Percentiles rank a stretch among this genome's conserved stretches.
phyloP scores from a whole-genome alignment of 2,113 vertebrate species.

The Sander lucioperca region DNA sequence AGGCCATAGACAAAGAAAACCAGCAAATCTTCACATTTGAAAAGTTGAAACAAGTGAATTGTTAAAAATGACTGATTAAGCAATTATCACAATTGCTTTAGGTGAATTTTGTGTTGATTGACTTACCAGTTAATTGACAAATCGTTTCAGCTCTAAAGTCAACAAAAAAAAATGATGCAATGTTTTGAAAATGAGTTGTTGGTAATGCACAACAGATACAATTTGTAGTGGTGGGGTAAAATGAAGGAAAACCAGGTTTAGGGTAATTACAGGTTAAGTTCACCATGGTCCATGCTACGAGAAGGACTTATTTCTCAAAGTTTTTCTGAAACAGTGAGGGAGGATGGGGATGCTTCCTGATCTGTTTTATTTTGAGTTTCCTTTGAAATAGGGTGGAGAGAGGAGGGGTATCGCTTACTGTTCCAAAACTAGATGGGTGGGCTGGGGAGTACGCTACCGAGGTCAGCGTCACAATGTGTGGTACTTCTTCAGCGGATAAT shows the following conservation, averaged over 20 bases:
- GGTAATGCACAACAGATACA: neutral
- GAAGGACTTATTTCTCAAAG: conserved; percentile 13
- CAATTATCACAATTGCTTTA: neutral
- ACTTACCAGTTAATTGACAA: neutral
- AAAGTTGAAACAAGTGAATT: neutral
- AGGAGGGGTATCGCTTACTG: conserved; percentile 36
- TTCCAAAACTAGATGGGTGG: conserved; percentile 41
- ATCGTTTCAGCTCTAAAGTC: neutral
- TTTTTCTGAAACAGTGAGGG: neutral
- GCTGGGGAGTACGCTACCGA: conserved; percentile 46
- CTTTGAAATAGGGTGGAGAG: conserved; percentile 42
- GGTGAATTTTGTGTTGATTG: neutral
- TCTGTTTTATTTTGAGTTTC: conserved; percentile 38
- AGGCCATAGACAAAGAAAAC: neutral
- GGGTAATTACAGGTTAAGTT: neutral
- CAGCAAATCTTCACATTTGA: neutral
- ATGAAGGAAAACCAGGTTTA: neutral
- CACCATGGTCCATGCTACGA: too few species aligned
- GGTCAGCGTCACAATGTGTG: conserved; percentile 73
- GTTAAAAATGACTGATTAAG: too few species aligned
- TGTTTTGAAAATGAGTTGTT: neutral
- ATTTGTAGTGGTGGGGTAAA: neutral
- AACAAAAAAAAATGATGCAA: neutral
- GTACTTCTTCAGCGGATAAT: conserved; percentile 77
- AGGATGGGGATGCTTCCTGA: neutral